phyloP scores from a whole-genome alignment of 1,140 invertebrate genomes.

The Lordiphosa collinella region DNA sequence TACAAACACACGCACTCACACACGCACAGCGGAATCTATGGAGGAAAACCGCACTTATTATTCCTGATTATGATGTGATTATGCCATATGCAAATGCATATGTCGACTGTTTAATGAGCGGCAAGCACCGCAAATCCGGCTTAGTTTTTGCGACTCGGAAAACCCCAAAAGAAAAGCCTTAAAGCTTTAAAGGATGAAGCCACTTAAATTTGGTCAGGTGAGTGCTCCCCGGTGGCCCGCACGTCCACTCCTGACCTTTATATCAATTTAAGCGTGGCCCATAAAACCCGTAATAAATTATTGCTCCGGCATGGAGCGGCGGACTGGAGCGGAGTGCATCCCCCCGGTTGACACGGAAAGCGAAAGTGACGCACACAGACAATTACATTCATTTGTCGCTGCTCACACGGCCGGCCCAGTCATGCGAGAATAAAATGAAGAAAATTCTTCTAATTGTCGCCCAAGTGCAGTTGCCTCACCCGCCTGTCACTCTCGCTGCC shows the following conservation, averaged over 20 bases:
- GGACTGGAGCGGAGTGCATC: not conserved
- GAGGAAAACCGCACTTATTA: constrained; percentile 56
- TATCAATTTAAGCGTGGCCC: constrained; percentile 62
- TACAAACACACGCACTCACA: not conserved
- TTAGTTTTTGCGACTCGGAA: constrained; percentile 17
- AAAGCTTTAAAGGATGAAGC: not conserved
- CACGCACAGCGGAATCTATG: constrained; percentile 10
- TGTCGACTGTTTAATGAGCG: constrained; percentile 22
- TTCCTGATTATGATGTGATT: constrained; percentile 58
- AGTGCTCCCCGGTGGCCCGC: not conserved
- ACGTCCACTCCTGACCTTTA: constrained; percentile 60
- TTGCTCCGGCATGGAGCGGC: constrained; percentile 18
- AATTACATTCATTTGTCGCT: not conserved
- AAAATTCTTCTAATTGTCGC: constrained; percentile 69
- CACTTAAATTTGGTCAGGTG: not conserved
- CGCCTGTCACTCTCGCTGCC: not conserved
- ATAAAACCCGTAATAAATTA: constrained; percentile 61
- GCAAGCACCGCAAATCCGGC: constrained; percentile 35
- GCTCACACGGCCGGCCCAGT: constrained; percentile 16
- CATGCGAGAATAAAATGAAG: constrained; percentile 24
- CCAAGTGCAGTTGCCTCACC: constrained; percentile 48
- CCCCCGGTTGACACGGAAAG: constrained; percentile 15
- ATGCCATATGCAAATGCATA: constrained; percentile 11
- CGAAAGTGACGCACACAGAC: constrained; percentile 61
- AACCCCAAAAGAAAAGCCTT: not conserved